These are phyloP conservation scores for Aplysina aerophoba DNA, from an alignment of 37 sponge, comb jelly and placozoan species.

Conservation along the genomic window DNA sequence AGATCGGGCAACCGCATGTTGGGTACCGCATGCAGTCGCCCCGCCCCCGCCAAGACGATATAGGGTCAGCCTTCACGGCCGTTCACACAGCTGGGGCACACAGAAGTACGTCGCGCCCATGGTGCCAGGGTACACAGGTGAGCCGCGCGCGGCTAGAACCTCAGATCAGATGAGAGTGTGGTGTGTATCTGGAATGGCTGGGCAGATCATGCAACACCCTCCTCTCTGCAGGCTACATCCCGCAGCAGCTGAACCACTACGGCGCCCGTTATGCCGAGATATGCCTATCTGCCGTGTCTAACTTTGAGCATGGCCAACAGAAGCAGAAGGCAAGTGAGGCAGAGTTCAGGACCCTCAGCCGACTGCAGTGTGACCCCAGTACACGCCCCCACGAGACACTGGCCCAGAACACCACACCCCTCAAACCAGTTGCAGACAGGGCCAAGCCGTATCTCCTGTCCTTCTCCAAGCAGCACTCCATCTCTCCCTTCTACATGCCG, in stretches of 20 bases:
- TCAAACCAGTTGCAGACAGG: conserved; percentile 51
- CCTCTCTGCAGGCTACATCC: conserved; percentile 79
- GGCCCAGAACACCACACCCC: conserved; percentile 67
- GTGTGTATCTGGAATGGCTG: too few relatives aligned
- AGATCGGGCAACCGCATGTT: conserved; percentile 82
- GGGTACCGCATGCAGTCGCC: conserved; percentile 49
- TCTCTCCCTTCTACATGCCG: conserved; percentile 75
- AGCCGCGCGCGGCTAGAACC: background rate
- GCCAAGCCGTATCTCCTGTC: conserved; percentile 69
- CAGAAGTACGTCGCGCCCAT: conserved; percentile 82
- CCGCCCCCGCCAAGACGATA: conserved; percentile 3
- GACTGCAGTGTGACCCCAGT: conserved; percentile 40
- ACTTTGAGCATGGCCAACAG: conserved; percentile 83
- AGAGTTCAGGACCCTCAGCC: conserved; percentile 45
- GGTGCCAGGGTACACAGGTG: conserved; percentile 97
- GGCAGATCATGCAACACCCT: too few relatives aligned
- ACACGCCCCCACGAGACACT: background rate
- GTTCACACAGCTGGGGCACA: conserved; percentile 75
- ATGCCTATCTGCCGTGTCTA: conserved; percentile 78
- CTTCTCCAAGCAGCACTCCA: conserved; percentile 74
- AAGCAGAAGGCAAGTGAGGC: conserved; percentile 32
- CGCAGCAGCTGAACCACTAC: conserved; percentile 84
- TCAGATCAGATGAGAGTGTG: background rate
- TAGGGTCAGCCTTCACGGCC: conserved; percentile 37
- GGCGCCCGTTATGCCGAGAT: conserved; percentile 91